These are phyloP conservation scores for Tychaedon coryphoeus DNA, from an alignment of 2,113 vertebrate genomes.

Conservation along the genomic window DNA sequence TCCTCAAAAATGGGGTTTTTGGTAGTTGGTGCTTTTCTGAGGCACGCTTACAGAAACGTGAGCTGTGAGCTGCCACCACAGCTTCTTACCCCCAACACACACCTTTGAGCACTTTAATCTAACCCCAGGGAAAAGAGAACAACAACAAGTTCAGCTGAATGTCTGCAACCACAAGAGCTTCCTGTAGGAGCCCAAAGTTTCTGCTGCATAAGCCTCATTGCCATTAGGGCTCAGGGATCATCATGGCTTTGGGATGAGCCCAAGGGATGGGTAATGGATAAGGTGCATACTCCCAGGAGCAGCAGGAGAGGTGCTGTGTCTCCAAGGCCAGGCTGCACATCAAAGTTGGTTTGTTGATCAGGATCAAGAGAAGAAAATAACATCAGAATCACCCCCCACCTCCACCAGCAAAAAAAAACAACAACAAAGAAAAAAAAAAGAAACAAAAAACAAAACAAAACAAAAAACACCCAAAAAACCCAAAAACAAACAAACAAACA, in stretches of 20 bases:
- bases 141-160: not conserved
- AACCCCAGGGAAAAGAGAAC: not conserved
- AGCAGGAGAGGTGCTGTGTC: not conserved
- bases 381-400: fast-evolving
- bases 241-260: not conserved
- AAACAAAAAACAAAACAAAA: too few relatives aligned
- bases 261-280: not conserved
- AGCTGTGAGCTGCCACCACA: not conserved
- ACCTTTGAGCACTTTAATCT: not conserved
- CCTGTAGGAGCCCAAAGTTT: not conserved
- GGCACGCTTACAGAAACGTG: not conserved
- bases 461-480: too few relatives aligned
- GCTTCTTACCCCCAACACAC: not conserved
- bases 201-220: not conserved
- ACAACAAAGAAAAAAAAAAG: too few relatives aligned
- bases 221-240: not conserved
- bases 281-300: not conserved
- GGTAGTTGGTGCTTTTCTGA: not conserved
- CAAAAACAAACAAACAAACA: too few relatives aligned
- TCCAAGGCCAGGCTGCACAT: not conserved
- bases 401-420: not conserved
- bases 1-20: not conserved
- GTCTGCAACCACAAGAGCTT: not conserved
- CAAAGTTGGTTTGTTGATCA: not conserved
- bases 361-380: not conserved